phyloP scores from a whole-genome alignment of 1,140 invertebrate species.

The Tetragonula clypearis region DNA sequence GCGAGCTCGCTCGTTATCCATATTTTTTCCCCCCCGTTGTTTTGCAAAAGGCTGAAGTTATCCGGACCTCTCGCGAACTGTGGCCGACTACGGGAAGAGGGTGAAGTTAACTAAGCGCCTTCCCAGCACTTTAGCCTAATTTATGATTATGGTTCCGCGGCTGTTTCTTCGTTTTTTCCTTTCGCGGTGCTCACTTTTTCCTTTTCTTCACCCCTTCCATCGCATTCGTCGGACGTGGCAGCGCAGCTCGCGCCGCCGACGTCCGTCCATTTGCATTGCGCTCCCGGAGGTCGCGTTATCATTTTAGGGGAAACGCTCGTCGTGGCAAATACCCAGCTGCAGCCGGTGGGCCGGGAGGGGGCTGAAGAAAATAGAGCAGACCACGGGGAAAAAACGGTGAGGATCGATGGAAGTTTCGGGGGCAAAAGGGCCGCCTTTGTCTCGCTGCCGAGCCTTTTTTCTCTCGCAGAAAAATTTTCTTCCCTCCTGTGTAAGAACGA shows the following conservation, averaged over 20 bases:
- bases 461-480: neutral
- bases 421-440: constrained; percentile 24
- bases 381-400: neutral
- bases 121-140: constrained; percentile 76
- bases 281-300: constrained; percentile 47
- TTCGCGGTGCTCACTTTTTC: constrained; percentile 34
- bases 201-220: constrained; percentile 29
- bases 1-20: constrained; percentile 36
- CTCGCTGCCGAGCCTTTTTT: neutral
- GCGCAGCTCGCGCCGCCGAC: constrained; percentile 46
- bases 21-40: constrained; percentile 61
- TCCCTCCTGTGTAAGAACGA: neutral
- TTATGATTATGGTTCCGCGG: constrained; percentile 76
- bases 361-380: constrained; percentile 31
- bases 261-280: constrained; percentile 61
- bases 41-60: constrained; percentile 63
- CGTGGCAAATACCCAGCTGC: constrained; percentile 31
- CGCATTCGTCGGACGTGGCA: constrained; percentile 56
- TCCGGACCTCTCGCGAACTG: constrained; percentile 56
- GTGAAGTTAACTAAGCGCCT: constrained; percentile 71
- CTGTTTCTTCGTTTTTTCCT: constrained; percentile 44
- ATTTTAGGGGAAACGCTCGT: constrained; percentile 56
- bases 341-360: neutral
- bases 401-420: constrained; percentile 33
- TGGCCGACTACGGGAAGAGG: constrained; percentile 40